Base-by-base conservation (phyloP, 53 echinoderm and acorn worm genomes). In the Temnopleurus reevesii region DNA sequence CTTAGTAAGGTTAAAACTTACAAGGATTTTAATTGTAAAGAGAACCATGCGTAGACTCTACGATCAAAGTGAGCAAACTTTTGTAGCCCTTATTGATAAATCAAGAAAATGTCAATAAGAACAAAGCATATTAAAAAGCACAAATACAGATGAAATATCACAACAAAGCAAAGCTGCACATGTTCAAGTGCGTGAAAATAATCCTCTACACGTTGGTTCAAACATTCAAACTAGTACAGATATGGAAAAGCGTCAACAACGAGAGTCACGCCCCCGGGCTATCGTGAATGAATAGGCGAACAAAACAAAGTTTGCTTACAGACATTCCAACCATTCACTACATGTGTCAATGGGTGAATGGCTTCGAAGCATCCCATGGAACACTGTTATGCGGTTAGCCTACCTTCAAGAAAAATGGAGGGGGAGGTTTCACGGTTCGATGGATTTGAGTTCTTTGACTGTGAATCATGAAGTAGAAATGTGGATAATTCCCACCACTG, bases 311-410 rank as follows among this genome's bases (percentile, higher is more conserved):
- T 71, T 66, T 71, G n/a, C 43, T n/a, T 8, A n/a, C 23, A 18
- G 21, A 30, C 71, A 71, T 71, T 71, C 71, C 71, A 0, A 1
- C n/a, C 71, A 71, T 71, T 71, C 71, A 71, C 41, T 71, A 71
- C 36, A 25, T n/a, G 19, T 71, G 36, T 71, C 43, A 71, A 41
- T 71, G 71, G 41, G 71, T 6, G n/a, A 71, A 38, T 41, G 5
- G 2, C 38, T 41, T 71, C 35, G 41, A 8, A 5, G 43, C n/a
- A 38, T 71, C 38, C 19, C 19, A 71, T 38, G 12, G 23, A 71
- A 36, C n/a, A 5, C 38, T 71, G 71, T 71, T 41, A 71, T 12
- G 41, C 38, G 9, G 36, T 2, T 71, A 71, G 71, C 21, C 71
- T 71, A 36, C n/a, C 21, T 41, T 41, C 43, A 10, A 71, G 71